Evolutionary conservation across 2,888 invertebrate genomes (phyloP).

Genomic region (Trichogramma evanescens): DNA sequence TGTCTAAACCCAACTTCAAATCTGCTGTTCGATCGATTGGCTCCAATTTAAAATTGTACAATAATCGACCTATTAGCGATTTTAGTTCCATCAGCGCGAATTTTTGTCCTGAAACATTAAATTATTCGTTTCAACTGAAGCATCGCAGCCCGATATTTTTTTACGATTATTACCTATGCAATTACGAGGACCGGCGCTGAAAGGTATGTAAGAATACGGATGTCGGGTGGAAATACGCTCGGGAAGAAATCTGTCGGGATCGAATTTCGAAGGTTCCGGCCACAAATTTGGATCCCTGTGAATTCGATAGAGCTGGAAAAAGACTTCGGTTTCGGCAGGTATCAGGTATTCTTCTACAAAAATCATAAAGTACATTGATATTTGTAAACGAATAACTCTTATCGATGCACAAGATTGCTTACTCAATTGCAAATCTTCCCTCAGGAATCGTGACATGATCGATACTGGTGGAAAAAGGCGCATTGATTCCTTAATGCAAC

Average conservation of each 20-base stretch:
- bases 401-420: neutral
- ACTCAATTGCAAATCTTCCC: constrained; percentile 48
- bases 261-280: constrained; percentile 58
- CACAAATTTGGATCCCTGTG: constrained; percentile 59
- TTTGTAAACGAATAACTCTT: neutral
- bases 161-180: constrained; percentile 53
- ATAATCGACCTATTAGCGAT: constrained; percentile 24
- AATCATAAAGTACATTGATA: neutral
- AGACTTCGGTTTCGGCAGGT: constrained; percentile 50
- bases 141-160: neutral
- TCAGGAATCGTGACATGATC: constrained; percentile 54
- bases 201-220: constrained; percentile 61
- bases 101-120: constrained; percentile 24
- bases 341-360: constrained; percentile 48
- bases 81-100: constrained; percentile 36
- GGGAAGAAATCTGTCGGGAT: constrained; percentile 63
- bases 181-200: constrained; percentile 63
- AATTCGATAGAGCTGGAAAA: constrained; percentile 56
- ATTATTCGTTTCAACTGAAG: neutral
- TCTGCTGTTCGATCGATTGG: constrained; percentile 30
- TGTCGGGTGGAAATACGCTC: constrained; percentile 51
- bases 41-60: constrained; percentile 32
- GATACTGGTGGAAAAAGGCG: constrained; percentile 63
- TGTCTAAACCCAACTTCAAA: constrained; percentile 20
- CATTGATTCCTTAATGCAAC: constrained; percentile 62